Evolutionary conservation across 2,888 invertebrate genomes (phyloP).

Genomic region (Drosophila meridiana): DNA sequence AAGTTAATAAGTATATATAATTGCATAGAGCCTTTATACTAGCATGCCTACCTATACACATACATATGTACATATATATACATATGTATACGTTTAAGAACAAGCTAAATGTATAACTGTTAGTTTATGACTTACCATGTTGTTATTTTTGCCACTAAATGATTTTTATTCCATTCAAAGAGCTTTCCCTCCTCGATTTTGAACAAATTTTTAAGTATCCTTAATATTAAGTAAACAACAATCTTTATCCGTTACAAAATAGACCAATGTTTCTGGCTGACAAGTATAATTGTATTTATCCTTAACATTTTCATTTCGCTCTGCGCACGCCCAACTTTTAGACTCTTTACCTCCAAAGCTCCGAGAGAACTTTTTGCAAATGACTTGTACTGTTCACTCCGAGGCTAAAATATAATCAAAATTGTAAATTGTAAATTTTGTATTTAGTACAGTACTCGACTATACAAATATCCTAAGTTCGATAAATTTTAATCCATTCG

Average conservation of each 20-base stretch:
- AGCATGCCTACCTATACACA: background rate
- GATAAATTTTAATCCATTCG: background rate
- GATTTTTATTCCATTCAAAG: conserved; percentile 37
- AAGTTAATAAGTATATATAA: background rate
- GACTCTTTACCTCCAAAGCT: conserved; percentile 50
- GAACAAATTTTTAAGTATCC: conserved; percentile 19
- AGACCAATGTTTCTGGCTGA: conserved; percentile 57
- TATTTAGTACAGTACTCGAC: background rate
- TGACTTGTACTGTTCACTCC: conserved; percentile 16
- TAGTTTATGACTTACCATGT: conserved; percentile 44
- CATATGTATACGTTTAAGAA: conserved; percentile 13
- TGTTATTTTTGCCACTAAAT: conserved; percentile 17
- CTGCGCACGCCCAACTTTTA: conserved; percentile 56
- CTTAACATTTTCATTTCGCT: conserved; percentile 61
- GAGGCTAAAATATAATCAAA: conserved; percentile 2
- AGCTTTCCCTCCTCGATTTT: conserved; percentile 13
- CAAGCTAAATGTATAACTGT: conserved; percentile 7
- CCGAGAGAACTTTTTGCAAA: conserved; percentile 48
- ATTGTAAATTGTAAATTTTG: background rate
- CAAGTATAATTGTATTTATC: conserved; percentile 78
- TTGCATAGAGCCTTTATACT: conserved; percentile 17
- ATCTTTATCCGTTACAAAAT: conserved; percentile 61
- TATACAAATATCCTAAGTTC: conserved; percentile 19
- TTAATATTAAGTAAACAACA: conserved; percentile 43
- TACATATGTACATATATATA: conserved; percentile 8